phyloP scores from a whole-genome alignment of 2,113 vertebrate species.

The Plotosus lineatus region DNA sequence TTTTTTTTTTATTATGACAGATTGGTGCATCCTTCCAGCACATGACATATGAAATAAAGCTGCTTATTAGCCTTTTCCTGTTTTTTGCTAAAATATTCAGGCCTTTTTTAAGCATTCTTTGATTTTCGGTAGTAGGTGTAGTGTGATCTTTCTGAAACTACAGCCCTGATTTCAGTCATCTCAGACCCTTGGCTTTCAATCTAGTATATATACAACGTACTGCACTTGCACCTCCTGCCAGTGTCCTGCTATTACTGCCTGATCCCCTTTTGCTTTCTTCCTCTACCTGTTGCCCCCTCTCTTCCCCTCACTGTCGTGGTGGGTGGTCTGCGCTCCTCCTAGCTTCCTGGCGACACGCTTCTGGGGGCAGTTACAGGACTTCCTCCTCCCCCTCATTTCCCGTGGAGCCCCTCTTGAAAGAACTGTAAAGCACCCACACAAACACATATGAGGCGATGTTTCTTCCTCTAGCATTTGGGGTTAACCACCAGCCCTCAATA shows the following conservation, averaged over 20 bases:
- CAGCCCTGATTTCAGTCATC: neutral
- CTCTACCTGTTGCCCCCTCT: conserved; percentile 43
- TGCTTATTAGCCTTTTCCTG: neutral
- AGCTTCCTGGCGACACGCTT: conserved; percentile 63
- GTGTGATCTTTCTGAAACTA: neutral
- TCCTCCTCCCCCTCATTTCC: conserved; percentile 65
- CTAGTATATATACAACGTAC: too few species aligned
- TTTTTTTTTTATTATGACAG: neutral
- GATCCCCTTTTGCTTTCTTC: conserved; percentile 23
- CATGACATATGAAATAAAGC: neutral
- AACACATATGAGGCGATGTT: conserved; percentile 52
- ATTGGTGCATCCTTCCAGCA: neutral
- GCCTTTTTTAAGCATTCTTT: neutral
- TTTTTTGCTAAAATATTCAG: neutral
- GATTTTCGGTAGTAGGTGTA: neutral
- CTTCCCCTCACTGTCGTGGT: conserved; percentile 60
- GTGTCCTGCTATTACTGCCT: conserved; percentile 17
- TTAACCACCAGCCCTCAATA: conserved; percentile 47
- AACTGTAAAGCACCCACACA: conserved; percentile 60
- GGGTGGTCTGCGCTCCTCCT: conserved; percentile 75
- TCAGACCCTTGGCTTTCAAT: neutral
- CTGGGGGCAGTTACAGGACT: conserved; percentile 65
- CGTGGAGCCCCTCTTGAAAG: conserved; percentile 56
- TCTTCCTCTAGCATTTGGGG: conserved; percentile 54
- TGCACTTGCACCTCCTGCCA: neutral